Conservation (phyloP, 2,888 invertebrate species). For the Drosophila meridiana region DNA sequence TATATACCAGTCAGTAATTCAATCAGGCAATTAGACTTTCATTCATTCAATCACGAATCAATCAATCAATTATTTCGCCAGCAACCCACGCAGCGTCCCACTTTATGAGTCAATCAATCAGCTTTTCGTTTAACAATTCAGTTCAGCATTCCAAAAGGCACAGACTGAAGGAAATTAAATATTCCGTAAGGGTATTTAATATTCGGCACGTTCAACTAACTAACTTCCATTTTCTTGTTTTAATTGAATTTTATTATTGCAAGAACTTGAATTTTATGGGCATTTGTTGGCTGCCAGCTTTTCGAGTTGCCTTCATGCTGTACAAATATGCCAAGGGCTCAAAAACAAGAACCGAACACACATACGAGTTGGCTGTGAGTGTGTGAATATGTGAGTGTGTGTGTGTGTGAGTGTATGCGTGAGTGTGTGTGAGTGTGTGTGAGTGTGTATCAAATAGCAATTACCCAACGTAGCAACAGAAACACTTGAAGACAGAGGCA, state of each 20-base stretch:
- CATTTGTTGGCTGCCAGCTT: constrained; percentile 27
- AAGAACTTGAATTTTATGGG: constrained; percentile 40
- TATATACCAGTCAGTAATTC: not conserved
- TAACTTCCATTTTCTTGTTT: constrained; percentile 2
- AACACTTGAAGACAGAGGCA: constrained; percentile 5
- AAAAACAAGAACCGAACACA: constrained; percentile 9
- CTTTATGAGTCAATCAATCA: not conserved
- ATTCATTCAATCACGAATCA: not conserved
- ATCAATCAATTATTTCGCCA: not conserved
- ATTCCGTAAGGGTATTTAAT: constrained; percentile 4
- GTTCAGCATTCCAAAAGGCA: not conserved
- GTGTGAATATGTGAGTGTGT: not conserved
- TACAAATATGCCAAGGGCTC: constrained; percentile 37
- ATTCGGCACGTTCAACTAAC: not conserved
- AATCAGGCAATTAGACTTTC: not conserved
- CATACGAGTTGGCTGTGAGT: not conserved
- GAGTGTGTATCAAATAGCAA: constrained; percentile 47
- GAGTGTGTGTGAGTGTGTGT: not conserved
- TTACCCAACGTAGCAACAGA: constrained; percentile 32
- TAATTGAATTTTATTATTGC: constrained; percentile 50
- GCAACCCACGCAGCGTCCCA: not conserved
- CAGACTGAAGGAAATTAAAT: not conserved
- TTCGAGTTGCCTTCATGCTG: constrained; percentile 21
- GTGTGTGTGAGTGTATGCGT: not conserved
- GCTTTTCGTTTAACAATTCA: not conserved